Base-by-base conservation (phyloP, 2,113 vertebrate species). In the Pollimyrus isidori region DNA sequence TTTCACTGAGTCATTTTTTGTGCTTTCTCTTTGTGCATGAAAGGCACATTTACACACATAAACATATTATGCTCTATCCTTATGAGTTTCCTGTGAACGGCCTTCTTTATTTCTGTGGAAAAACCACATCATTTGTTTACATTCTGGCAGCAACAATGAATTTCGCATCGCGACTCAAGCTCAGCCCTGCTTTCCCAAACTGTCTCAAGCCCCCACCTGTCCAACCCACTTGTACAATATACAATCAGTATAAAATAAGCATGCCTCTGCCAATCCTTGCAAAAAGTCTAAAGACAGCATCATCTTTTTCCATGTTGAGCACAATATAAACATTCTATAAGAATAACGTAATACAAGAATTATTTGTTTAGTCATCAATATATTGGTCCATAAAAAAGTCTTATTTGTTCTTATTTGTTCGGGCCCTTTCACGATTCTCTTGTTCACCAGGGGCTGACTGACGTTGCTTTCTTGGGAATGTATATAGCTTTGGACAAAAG, bases 21-120 rank as follows among this genome's bases (percentile, higher is more conserved):
- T 39, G 26, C 86, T 91, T 93, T 92, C 89, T 91, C 90, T 91
- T 53, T 52, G 56, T 90, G 91, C 52, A 83, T 89, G 90, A 65
- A 65, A 69, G 30, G 89, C 89, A 90, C 90, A 91, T 90, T 89
- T 50, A 89, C 89, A 90, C 49, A 52, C 2, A 7, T 50, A 87
- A 48, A 39, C 85, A 4, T 87, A 52, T 87, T 30, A 10, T 50
- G 48, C n/a, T 87, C 39, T 50, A 87, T 53, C 49, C 50, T 87
- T n/a, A 26, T 39, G n/a, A n/a, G n/a, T 39, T 19, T 89, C 17
- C 50, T 1, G 7, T 53, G 35, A 88, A 69, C 49, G 49, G 30
- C 58, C 62, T 88, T 30, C 45, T n/a, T 87, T 87, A 89, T 91
- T 89, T 89, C 86, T 65, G 89, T 89, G 90, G 91, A 92, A 93